Evolutionary conservation across 2,113 vertebrate species (phyloP), one percentile per base, ranked within the genome.

Genomic region (Spheniscus mendiculus): DNA sequence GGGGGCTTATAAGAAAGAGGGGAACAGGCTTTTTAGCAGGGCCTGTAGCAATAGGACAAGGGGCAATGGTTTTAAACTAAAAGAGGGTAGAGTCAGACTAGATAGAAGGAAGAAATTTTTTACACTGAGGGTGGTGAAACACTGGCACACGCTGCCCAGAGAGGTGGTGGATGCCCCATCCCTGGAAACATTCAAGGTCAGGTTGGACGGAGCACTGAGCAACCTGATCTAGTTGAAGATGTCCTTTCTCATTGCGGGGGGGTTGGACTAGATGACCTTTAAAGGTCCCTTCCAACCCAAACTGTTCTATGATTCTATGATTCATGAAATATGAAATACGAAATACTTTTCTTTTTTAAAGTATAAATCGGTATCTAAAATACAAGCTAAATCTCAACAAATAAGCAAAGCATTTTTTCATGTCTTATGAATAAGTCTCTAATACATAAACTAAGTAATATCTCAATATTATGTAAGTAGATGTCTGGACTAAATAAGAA

Each of bases 121-220:
- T 59, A 23, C 19, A 12, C 4, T 25, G 6, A 36, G 6, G 34
- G 34, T 59, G 22, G 58, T 36, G 22, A 36, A 59, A 23, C 34
- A 59, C 34, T 59, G 22, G 58, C 10, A 59, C 9, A 15, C 9
- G 22, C 25, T 23, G 9, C 34, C 22, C 58, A 59, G 58, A 36
- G 34, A n/a, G 56, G 34, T n/a, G 12, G 34, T n/a, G 15, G 56
- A 23, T 25, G 34, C 2, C 6, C 6, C 14, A n/a, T 13, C 29
- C 23, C 22, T 58, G 12, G 22, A 42, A 52, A 81, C 17, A 38
- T 15, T n/a, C 14, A 58, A 62, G 34, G 26, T 15, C 32, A 40
- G 8, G 11, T 1, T 62, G 36, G 9, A 66, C 1, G 1, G 15
- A 2, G 42, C 13, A 23, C 22, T 56, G 25, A 42, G 29, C 23